Conservation (phyloP, 2,888 invertebrate species). For the Hirudinaria manillensis region DNA sequence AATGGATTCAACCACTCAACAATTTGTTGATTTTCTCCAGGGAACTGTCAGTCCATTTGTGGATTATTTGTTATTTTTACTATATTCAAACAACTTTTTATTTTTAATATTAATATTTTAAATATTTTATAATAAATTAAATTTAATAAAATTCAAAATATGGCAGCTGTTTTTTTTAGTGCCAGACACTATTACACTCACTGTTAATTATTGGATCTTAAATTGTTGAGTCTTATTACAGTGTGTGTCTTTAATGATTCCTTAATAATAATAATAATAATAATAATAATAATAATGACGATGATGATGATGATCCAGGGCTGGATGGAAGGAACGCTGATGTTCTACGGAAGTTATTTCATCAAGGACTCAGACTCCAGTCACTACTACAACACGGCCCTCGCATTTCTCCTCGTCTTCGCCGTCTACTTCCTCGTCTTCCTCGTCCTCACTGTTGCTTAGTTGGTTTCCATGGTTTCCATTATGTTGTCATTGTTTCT, state of each 20-base stretch:
- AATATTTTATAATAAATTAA: neutral
- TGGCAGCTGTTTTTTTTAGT: neutral
- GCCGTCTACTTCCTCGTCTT: constrained; percentile 11
- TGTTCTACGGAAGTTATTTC: constrained; percentile 10
- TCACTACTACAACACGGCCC: constrained; percentile 5
- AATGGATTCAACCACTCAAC: neutral
- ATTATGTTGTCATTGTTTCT: neutral
- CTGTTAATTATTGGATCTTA: too few species aligned
- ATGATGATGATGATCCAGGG: neutral
- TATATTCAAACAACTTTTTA: neutral
- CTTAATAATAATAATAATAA: too few species aligned
- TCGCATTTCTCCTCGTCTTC: neutral
- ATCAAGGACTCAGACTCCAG: neutral
- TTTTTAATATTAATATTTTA: neutral
- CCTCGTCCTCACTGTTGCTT: neutral
- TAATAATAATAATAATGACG: constrained; percentile 1
- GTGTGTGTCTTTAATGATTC: too few species aligned
- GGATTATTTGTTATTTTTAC: neutral
- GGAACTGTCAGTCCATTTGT: neutral
- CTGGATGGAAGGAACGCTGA: constrained; percentile 14
- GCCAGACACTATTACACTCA: too few species aligned
- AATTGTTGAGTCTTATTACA: too few species aligned
- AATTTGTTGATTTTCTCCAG: neutral
- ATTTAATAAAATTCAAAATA: neutral
- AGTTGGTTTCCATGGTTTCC: neutral